Evolutionary conservation across 2,888 invertebrate species (phyloP).

Genomic region (Nineta flava): DNA sequence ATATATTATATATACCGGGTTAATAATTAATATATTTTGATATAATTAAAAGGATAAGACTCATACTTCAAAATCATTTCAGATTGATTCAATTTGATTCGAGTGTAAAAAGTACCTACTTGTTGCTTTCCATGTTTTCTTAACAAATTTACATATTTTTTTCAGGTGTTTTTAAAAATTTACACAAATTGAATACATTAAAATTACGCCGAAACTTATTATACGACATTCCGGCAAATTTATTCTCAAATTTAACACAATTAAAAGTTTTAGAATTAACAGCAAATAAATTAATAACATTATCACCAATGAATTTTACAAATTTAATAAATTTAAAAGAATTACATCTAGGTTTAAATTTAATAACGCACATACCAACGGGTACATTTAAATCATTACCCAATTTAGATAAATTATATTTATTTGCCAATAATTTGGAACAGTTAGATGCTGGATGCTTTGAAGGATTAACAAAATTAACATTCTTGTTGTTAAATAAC

Average conservation of each 20-base stretch:
- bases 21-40: too few species aligned
- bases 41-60: too few species aligned
- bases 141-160: too few species aligned
- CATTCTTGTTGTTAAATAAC: constrained; percentile 50
- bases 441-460: constrained; percentile 42
- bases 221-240: constrained; percentile 28
- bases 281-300: constrained; percentile 31
- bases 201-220: constrained; percentile 38
- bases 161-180: constrained; percentile 35
- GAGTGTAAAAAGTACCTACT: too few species aligned
- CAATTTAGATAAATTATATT: constrained; percentile 45
- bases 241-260: constrained; percentile 33
- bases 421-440: constrained; percentile 52
- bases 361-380: constrained; percentile 37
- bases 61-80: too few species aligned
- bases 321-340: constrained; percentile 38
- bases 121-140: too few species aligned
- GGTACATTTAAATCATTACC: constrained; percentile 38
- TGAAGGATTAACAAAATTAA: constrained; percentile 44
- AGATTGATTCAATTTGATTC: background rate
- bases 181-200: constrained; percentile 35
- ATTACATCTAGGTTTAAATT: constrained; percentile 53
- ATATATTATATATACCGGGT: too few species aligned
- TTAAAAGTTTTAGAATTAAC: constrained; percentile 37
- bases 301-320: constrained; percentile 33